Evolutionary conservation across 2,888 invertebrate species (phyloP).

Genomic region (Apantesis nais): DNA sequence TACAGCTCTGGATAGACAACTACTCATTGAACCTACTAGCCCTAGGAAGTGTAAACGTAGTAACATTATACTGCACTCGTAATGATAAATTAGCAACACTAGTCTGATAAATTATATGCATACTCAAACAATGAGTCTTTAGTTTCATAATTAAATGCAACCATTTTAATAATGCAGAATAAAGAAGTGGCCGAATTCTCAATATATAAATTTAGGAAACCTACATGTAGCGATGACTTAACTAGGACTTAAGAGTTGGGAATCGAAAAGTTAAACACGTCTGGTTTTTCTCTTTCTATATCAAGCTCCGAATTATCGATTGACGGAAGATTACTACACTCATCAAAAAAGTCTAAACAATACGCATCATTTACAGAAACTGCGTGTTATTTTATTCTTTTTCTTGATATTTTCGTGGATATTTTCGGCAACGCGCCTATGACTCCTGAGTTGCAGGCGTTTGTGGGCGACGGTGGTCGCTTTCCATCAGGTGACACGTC

Average conservation of each 20-base stretch:
- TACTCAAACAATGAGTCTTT: constrained; percentile 47
- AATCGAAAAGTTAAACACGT: not conserved
- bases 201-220: not conserved
- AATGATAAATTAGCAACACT: constrained; percentile 57
- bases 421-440: too few relatives aligned
- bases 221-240: not conserved
- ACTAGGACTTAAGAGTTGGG: not conserved
- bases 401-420: too few relatives aligned
- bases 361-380: too few relatives aligned
- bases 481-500: too few relatives aligned
- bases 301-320: not conserved
- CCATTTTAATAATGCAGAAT: constrained; percentile 16
- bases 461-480: too few relatives aligned
- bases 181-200: not conserved
- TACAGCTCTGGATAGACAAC: not conserved
- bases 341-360: too few relatives aligned
- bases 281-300: not conserved
- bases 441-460: too few relatives aligned
- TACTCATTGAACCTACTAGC: constrained; percentile 26
- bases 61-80: constrained; percentile 53
- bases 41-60: constrained; percentile 54
- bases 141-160: constrained; percentile 22
- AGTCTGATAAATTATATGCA: constrained; percentile 55
- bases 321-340: too few relatives aligned
- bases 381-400: too few relatives aligned